Base-by-base conservation (phyloP, 2,797 vertebrate species). In the Lagocephalus sceleratus region DNA sequence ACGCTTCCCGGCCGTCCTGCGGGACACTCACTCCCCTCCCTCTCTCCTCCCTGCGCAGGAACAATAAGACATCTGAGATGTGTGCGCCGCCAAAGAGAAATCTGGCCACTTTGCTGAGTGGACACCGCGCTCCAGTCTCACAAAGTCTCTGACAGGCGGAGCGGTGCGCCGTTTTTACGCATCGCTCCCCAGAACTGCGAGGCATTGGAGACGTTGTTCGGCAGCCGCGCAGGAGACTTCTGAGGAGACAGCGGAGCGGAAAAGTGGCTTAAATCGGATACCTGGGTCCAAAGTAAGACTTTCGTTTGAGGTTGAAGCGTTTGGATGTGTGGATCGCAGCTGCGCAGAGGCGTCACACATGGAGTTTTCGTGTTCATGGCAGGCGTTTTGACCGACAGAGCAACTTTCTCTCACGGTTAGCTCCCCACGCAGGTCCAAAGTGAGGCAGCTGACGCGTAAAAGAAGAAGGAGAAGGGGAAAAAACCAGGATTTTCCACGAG, bases 61-160 rank as follows among this genome's bases (percentile, higher is more conserved):
- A 87, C 81, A 84, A 84, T 84, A 82, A 81, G 81, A 85, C 78
- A 87, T 81, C 45, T 47, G 82, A 87, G 79, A 84, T 79, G 55
- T 78, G 78, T 72, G 83, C 42, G 19, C 42, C 64, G 73, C 66
- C 74, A 72, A 71, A 72, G 70, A 78, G 41, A 76, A 72, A 73
- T 79, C 84, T 22, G 71, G 63, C 75, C 74, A 60, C 76, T 73
- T 60, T 75, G 80, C 63, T 46, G 38, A 66, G 76, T 72, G 66
- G 62, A 62, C 70, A 52, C 63, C 55, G 69, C 73, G 65, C 82
- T 89, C 82, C 59, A 71, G 76, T 89, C 87, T 87, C 86, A 88
- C 76, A 74, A 6, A 71, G 61, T 65, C 47, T 58, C 55, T 81
- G 72, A 71, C 77, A 80, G 79, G 67, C 75, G 64, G 71, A 75